phyloP scores from a whole-genome alignment of 1,140 invertebrate genomes.

The Dinothrombium tinctorium region DNA sequence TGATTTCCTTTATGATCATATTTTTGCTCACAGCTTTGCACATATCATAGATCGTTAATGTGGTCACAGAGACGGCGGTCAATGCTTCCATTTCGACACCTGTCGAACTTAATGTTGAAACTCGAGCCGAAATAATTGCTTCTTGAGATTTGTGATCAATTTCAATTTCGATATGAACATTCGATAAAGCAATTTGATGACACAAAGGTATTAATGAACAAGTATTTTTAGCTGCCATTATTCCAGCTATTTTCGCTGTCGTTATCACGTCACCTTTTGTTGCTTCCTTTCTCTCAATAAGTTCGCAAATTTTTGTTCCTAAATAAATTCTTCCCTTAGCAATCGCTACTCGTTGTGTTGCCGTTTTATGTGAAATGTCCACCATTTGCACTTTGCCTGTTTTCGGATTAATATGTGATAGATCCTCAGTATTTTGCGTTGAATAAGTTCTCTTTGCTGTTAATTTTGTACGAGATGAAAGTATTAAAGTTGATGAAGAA shows the following conservation, averaged over 20 bases:
- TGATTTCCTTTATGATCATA: slow-evolving; percentile 41
- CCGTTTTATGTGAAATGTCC: slow-evolving; percentile 48
- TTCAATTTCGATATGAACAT: slow-evolving; percentile 32
- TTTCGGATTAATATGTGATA: slow-evolving; percentile 48
- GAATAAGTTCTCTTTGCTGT: neutral
- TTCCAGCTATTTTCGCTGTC: slow-evolving; percentile 70
- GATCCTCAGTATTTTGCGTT: neutral
- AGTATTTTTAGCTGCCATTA: slow-evolving; percentile 70
- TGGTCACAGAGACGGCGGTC: slow-evolving; percentile 56
- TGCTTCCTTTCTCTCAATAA: slow-evolving; percentile 48
- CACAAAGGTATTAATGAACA: slow-evolving; percentile 75
- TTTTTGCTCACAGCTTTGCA: slow-evolving; percentile 67
- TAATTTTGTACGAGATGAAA: neutral
- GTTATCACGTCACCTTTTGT: slow-evolving; percentile 82
- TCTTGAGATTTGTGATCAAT: slow-evolving; percentile 21
- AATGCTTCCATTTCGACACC: slow-evolving; percentile 98
- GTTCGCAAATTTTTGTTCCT: slow-evolving; percentile 32
- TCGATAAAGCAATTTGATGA: slow-evolving; percentile 44
- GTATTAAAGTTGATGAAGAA: neutral
- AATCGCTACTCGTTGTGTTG: slow-evolving; percentile 38
- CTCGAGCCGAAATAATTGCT: slow-evolving; percentile 2
- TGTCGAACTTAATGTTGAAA: slow-evolving; percentile 43
- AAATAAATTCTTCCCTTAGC: slow-evolving; percentile 45
- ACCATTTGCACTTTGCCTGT: slow-evolving; percentile 73
- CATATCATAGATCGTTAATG: slow-evolving; percentile 93